phyloP scores from a whole-genome alignment of 2,113 vertebrate species.

The Lipophrys pholis region DNA sequence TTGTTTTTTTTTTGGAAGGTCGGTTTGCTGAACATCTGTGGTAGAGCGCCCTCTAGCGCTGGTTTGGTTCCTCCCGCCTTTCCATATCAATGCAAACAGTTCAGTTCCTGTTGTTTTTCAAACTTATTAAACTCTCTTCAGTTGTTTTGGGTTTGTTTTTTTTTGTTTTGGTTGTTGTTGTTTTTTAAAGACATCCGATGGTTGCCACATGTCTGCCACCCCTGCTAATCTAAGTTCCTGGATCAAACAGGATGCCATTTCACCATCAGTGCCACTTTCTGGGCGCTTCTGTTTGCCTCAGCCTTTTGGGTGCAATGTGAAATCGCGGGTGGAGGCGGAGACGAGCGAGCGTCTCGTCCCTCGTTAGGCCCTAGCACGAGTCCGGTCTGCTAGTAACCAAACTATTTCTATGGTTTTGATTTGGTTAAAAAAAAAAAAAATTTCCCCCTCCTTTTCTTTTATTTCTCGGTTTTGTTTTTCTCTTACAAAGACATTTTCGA shows the following conservation, averaged over 20 bases:
- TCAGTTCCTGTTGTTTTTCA: conserved; percentile 37
- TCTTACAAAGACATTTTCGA: conserved; percentile 80
- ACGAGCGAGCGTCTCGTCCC: conserved; percentile 54
- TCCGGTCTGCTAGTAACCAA: conserved; percentile 80
- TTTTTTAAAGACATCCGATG: conserved; percentile 38
- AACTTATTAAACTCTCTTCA: conserved; percentile 66
- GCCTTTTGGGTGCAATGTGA: conserved; percentile 60
- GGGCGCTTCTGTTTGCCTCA: conserved; percentile 68
- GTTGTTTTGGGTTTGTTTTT: conserved; percentile 59
- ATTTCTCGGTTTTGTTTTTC: conserved; percentile 51
- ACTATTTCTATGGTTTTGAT: conserved; percentile 80
- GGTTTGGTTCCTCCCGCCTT: conserved; percentile 7
- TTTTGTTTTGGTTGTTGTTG: too few relatives aligned
- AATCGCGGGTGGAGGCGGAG: conserved; percentile 49
- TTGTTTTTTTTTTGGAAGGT: conserved; percentile 27
- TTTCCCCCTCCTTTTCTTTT: conserved; percentile 34
- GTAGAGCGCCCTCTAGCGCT: conserved; percentile 62
- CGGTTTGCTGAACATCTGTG: conserved; percentile 39
- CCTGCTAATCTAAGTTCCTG: conserved; percentile 31
- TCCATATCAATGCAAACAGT: conserved; percentile 73
- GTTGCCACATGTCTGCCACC: conserved; percentile 65
- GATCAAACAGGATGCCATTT: conserved; percentile 67
- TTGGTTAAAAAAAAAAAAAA: conserved; percentile 55
- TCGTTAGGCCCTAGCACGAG: conserved; percentile 78
- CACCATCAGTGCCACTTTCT: conserved; percentile 71